Evolutionary conservation across 2,797 vertebrate species (phyloP).

Genomic region (Centropyge bicolor): DNA sequence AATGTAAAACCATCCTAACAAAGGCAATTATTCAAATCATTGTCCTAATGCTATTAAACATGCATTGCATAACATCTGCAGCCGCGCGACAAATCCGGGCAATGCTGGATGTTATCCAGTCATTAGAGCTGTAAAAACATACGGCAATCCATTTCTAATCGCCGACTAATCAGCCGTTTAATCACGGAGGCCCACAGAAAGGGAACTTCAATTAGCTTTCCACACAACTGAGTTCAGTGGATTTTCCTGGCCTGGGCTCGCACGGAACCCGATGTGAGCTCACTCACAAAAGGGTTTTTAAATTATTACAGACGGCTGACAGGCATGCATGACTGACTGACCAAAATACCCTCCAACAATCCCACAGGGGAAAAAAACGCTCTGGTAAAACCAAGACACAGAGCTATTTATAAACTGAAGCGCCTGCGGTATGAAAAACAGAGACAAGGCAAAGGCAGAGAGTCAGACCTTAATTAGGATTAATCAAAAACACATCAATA

Average conservation of each 20-base stretch:
- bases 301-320: conserved; percentile 66
- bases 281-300: conserved; percentile 53
- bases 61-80: conserved; percentile 36
- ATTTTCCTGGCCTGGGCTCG: conserved; percentile 45
- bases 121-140: conserved; percentile 62
- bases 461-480: conserved; percentile 26
- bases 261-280: conserved; percentile 45
- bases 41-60: conserved; percentile 28
- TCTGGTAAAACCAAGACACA: conserved; percentile 30
- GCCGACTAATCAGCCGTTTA: conserved; percentile 60
- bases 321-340: conserved; percentile 65
- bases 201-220: conserved; percentile 56
- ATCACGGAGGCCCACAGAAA: conserved; percentile 50
- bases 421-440: conserved; percentile 1
- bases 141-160: conserved; percentile 57
- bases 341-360: conserved; percentile 60
- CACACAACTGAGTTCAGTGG: conserved; percentile 54
- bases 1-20: neutral
- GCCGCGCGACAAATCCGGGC: neutral
- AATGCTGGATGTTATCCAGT: conserved; percentile 29
- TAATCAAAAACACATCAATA: conserved; percentile 14
- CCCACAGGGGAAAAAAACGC: conserved; percentile 3
- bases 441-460: conserved; percentile 7
- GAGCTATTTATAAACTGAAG: conserved; percentile 55
- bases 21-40: conserved; percentile 24